Base-by-base conservation (phyloP, 2,888 invertebrate species). In the Papilio protenor region DNA sequence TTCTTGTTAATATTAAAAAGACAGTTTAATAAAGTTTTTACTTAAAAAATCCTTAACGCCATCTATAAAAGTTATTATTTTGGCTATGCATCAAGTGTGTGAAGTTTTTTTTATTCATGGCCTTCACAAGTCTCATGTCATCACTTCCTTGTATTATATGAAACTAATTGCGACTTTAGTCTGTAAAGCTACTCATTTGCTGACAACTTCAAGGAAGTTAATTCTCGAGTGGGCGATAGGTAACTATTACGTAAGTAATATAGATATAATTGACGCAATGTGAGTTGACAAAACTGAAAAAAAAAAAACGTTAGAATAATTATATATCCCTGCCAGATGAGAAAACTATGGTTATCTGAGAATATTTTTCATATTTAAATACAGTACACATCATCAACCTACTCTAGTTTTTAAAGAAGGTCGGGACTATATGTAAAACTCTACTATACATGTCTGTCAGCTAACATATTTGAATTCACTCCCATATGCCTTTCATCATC, bases 231-330 rank as follows among this genome's bases (percentile, higher is more conserved):
- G 75, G 75, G 75, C 52, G 69, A 52, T 33, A 14, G n/a, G n/a
- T n/a, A n/a, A n/a, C n/a, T n/a, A 1, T 75, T 75, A 69, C 52
- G 52, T 66, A 66, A 75, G 52, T 66, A 66, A 75, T 52, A 10
- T 45, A 33, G 4, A 64, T 5, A 10, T 1, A 18, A 27, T 33
- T 52, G 6, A 75, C 16, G 0, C 5, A 57, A 1, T 57, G n/a
- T 23, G 45, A 40, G 12, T 64, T 18, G 3, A 27, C 61, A 21
- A 40, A 23, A 33, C 3, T 18, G 11, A 57, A 73, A 55, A 40
- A 73, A 55, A 72, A 55, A 23, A n/a, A n/a, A n/a, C n/a, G 4
- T 5, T 45, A 27, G 12, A 2, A 52, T 47, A 2, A 52, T 47
- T 11, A 14, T 47, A 47, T 1, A 47, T 47, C 14, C 12, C 14